Base-by-base conservation (phyloP, 2,797 vertebrate genomes). In the Fundulus diaphanus region DNA sequence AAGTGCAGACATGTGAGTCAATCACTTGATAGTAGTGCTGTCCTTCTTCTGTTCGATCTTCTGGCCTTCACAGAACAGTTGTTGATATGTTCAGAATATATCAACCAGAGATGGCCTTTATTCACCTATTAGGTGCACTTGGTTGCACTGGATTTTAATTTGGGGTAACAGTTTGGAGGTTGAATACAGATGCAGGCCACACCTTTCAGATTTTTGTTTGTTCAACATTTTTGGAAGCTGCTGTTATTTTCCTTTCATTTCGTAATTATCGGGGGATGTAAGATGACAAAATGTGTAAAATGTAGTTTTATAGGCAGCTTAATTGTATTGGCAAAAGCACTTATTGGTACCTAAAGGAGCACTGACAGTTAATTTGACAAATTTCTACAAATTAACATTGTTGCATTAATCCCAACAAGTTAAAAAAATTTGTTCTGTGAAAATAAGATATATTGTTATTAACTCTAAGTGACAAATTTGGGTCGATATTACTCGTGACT, bases 391-490 rank as follows among this genome's bases (percentile, higher is more conserved):
- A 42, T n/a, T 37, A 42, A 42, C 37, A 40, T 16, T 3, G 11
- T 15, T 63, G 33, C 37, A 4, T 37, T 24, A 5, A 63, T 37
- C 11, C 18, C 59, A 31, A 68, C 11, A 49, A 6, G 29, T 24
- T 33, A 40, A 61, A 13, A 24, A 59, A 52, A 51, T 27, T 27
- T 18, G 20, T 27, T 61, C 57, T 51, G 29, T 49, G 57, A 16
- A 0, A 29, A 16, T 40, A 29, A 29, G 24, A 24, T 68, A n/a
- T 15, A 3, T 27, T 72, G 20, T 31, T 56, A 59, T 72, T 29
- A 72, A 59, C 56, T 59, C 46, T 59, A 56, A 81, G 85, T 72
- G 56, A 84, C 69, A 80, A 42, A 77, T 83, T 9, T 0, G 52
- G 68, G 74, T 42, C 63, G 42, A 42, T 15, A 66, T n/a, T 66